A percentile compares a stretch with the other conserved stretches of the same genome.
Conservation (phyloP, 2,113 vertebrate genomes). For the Eulemur macaco region DNA sequence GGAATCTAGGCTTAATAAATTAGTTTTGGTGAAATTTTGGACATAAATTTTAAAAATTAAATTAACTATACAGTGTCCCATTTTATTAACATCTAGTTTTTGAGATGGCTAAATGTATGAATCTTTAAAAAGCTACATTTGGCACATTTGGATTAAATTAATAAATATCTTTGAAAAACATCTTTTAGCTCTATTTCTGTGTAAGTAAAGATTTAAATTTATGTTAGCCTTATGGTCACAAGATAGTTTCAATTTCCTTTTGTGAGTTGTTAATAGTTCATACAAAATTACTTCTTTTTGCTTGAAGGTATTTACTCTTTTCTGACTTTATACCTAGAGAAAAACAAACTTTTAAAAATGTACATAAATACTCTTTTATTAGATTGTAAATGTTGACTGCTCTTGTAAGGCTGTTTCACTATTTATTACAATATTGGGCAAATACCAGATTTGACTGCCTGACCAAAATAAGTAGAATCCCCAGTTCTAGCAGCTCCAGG, state of each 20-base stretch:
- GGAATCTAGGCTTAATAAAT: background rate
- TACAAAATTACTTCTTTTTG: background rate
- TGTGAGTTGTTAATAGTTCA: background rate
- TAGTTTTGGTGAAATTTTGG: background rate
- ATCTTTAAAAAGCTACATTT: background rate
- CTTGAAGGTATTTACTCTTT: background rate
- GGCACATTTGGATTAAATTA: background rate
- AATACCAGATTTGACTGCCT: background rate
- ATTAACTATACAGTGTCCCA: background rate
- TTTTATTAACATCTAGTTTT: background rate
- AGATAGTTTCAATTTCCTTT: background rate
- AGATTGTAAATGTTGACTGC: background rate
- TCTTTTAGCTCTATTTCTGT: background rate
- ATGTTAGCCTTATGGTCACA: background rate
- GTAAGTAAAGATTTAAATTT: background rate
- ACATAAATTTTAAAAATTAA: conserved; percentile 34
- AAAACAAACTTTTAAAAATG: background rate
- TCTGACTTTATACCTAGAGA: background rate
- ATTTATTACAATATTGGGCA: background rate
- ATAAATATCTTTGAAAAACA: background rate
- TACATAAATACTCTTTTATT: background rate
- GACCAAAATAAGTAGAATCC: background rate
- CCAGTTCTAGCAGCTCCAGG: background rate
- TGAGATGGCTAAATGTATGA: background rate
- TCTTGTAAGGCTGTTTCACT: background rate